These are phyloP conservation scores for Athene noctua DNA, from an alignment of 2,113 vertebrate genomes.

Conservation along the genomic window DNA sequence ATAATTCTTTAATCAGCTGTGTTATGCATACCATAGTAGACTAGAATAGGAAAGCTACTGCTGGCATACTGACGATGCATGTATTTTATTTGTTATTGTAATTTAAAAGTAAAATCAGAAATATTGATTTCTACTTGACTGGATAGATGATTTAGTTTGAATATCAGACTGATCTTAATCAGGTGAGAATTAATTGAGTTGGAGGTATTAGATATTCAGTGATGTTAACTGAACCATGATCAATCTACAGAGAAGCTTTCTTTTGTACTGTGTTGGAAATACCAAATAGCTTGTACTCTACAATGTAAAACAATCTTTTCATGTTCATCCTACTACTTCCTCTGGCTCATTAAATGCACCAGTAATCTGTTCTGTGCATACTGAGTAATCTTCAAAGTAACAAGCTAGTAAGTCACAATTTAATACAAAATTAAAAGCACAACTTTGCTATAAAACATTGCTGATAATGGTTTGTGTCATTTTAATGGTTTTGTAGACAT, in stretches of 20 bases:
- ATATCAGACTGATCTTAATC: slow-evolving; percentile 86
- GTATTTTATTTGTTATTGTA: slow-evolving; percentile 81
- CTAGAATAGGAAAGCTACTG: slow-evolving; percentile 76
- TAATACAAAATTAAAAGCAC: slow-evolving; percentile 70
- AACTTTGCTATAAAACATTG: slow-evolving; percentile 48
- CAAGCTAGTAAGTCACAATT: slow-evolving; percentile 71
- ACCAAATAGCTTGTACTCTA: slow-evolving; percentile 71
- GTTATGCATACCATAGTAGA: slow-evolving; percentile 73
- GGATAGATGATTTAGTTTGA: slow-evolving; percentile 92
- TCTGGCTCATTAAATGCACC: slow-evolving; percentile 74
- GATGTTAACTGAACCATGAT: slow-evolving; percentile 87
- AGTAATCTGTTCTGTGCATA: slow-evolving; percentile 65
- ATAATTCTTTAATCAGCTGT: slow-evolving; percentile 85
- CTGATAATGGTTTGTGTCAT: slow-evolving; percentile 25
- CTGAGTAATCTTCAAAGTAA: slow-evolving; percentile 63
- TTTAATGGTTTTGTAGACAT: neutral
- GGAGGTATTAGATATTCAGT: slow-evolving; percentile 89
- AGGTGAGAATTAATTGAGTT: slow-evolving; percentile 93
- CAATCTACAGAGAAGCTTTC: slow-evolving; percentile 82
- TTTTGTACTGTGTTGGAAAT: slow-evolving; percentile 78
- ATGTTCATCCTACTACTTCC: slow-evolving; percentile 69
- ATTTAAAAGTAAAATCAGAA: slow-evolving; percentile 97
- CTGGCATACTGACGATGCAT: slow-evolving; percentile 69
- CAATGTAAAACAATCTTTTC: slow-evolving; percentile 69
- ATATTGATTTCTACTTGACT: slow-evolving; percentile 91